These are phyloP conservation scores for Tragelaphus strepsiceros DNA, from an alignment of 2,113 vertebrate genomes.

Conservation along the genomic window DNA sequence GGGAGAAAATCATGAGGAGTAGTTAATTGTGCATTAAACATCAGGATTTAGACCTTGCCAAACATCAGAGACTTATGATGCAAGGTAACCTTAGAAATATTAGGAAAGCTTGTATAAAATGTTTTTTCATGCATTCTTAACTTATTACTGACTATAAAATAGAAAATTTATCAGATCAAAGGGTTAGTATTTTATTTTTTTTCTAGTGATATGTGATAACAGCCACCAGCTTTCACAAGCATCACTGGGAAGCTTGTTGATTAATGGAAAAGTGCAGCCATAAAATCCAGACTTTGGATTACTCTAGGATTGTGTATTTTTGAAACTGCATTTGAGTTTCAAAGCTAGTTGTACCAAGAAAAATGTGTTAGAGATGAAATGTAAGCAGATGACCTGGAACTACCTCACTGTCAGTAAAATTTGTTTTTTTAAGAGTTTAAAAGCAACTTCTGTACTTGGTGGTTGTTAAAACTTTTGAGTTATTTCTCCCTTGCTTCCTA, in stretches of 20 bases:
- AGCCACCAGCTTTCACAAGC: neutral
- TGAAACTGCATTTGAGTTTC: neutral
- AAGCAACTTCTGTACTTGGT: neutral
- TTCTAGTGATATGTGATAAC: neutral
- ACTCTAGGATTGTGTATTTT: neutral
- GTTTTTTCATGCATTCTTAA: neutral
- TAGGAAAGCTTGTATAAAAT: neutral
- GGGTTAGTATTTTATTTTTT: neutral
- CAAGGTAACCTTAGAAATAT: neutral
- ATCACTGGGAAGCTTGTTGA: neutral
- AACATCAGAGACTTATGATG: neutral
- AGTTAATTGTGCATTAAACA: neutral
- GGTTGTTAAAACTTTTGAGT: neutral
- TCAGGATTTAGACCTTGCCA: constrained; percentile 11
- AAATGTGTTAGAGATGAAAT: constrained; percentile 16
- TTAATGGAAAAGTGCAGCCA: neutral
- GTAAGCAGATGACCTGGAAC: constrained; percentile 22
- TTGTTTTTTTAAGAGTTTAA: neutral
- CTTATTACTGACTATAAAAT: neutral
- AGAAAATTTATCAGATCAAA: neutral
- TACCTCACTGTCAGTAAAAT: constrained; percentile 49
- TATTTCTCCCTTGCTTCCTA: neutral
- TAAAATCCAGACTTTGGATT: neutral
- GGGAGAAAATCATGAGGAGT: neutral
- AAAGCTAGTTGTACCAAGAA: neutral